Evolutionary conservation across 2,113 vertebrate genomes (phyloP).

Genomic region (Excalfactoria chinensis): DNA sequence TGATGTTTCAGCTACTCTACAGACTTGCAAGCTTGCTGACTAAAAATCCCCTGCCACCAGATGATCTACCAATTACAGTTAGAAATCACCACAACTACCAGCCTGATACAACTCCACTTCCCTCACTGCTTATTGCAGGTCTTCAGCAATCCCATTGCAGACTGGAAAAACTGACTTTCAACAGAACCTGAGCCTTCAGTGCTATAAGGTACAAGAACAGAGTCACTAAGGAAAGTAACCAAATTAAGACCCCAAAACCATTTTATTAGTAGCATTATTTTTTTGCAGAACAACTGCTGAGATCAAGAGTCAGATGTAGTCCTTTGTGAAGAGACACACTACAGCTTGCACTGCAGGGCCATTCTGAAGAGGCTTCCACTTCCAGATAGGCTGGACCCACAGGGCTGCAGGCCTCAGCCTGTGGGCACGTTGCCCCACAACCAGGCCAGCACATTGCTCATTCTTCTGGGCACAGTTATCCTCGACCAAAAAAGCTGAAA

Average conservation of each 20-base stretch:
- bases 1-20: neutral
- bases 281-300: neutral
- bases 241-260: neutral
- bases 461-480: neutral
- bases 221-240: neutral
- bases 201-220: neutral
- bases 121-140: neutral
- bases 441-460: neutral
- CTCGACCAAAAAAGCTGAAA: slow-evolving; percentile 25
- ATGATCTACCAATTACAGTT: neutral
- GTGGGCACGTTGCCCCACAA: neutral
- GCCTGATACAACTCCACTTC: neutral
- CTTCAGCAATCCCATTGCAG: too few species aligned
- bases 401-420: neutral
- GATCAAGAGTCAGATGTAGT: neutral
- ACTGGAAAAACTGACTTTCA: neutral
- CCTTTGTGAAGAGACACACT: neutral
- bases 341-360: neutral
- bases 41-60: neutral
- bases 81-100: neutral
- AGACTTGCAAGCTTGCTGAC: neutral
- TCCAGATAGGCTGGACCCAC: neutral
- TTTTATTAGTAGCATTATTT: neutral
- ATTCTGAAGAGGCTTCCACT: neutral
- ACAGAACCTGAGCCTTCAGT: too few species aligned